Conservation (phyloP, 2,888 invertebrate genomes). For the Arge pagana region DNA sequence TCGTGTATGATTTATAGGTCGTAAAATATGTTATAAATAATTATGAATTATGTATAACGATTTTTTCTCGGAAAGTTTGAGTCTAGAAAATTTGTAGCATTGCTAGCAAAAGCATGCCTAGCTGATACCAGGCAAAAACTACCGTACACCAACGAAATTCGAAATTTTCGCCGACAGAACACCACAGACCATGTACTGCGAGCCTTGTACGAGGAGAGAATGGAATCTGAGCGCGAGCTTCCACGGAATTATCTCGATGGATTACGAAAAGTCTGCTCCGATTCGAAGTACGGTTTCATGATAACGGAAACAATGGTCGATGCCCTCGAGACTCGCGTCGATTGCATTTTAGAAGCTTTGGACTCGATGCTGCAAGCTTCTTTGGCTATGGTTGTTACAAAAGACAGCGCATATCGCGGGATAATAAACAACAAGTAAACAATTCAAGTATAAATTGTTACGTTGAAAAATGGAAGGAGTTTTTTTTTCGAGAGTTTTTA, state of each 20-base stretch:
- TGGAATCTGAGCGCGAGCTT: slow-evolving; percentile 37
- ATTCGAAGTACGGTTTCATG: slow-evolving; percentile 53
- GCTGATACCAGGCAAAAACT: no score
- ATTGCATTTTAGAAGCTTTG: slow-evolving; percentile 47
- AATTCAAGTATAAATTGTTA: no score
- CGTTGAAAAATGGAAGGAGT: background rate
- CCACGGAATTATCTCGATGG: slow-evolving; percentile 50
- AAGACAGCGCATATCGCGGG: slow-evolving; percentile 47
- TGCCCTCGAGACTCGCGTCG: slow-evolving; percentile 41
- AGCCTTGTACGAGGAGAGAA: slow-evolving; percentile 42
- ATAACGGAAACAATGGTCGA: slow-evolving; percentile 46
- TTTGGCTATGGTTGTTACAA: slow-evolving; percentile 47
- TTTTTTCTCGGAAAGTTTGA: no score
- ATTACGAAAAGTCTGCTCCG: slow-evolving; percentile 42
- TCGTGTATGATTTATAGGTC: no score
- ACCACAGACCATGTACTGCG: slow-evolving; percentile 43
- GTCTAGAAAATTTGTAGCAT: no score
- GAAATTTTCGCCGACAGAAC: slow-evolving; percentile 35
- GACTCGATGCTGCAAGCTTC: slow-evolving; percentile 50
- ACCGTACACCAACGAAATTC: background rate
- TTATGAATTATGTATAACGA: no score
- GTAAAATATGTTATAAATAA: no score
- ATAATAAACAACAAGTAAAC: slow-evolving; percentile 50
- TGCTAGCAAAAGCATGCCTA: no score
- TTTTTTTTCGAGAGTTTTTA: background rate